Conservation (phyloP, 2,797 vertebrate species). For the Galago senegalensis region DNA sequence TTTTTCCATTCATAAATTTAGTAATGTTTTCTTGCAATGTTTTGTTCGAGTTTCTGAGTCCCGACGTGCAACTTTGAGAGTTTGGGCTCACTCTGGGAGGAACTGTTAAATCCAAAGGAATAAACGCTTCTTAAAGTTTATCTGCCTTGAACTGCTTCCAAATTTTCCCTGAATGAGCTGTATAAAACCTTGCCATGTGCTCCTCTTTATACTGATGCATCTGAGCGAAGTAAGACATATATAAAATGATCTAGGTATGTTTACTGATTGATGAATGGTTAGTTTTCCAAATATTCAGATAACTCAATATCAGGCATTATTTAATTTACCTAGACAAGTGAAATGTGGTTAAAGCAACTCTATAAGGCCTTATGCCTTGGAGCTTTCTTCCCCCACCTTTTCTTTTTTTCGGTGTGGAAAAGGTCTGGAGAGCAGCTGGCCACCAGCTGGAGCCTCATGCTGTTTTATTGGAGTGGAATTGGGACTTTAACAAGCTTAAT, state of each 20-base stretch:
- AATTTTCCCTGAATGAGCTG: conserved; percentile 61
- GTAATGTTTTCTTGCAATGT: neutral
- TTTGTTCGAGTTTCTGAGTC: conserved; percentile 39
- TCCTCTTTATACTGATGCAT: conserved; percentile 41
- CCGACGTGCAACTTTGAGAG: conserved; percentile 46
- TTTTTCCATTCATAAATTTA: conserved; percentile 17
- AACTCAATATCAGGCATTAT: conserved; percentile 56
- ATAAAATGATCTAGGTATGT: conserved; percentile 57
- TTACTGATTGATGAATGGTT: conserved; percentile 48
- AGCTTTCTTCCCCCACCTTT: neutral
- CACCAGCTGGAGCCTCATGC: conserved; percentile 73
- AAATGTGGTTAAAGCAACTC: conserved; percentile 63
- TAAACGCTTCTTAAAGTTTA: conserved; percentile 72
- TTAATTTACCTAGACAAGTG: conserved; percentile 66
- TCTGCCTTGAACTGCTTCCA: conserved; percentile 70
- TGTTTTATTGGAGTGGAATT: conserved; percentile 75
- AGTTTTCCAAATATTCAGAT: conserved; percentile 63
- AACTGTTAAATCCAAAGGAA: conserved; percentile 58
- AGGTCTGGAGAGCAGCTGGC: conserved; percentile 80
- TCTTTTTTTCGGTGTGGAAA: conserved; percentile 27
- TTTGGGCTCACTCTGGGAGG: conserved; percentile 14
- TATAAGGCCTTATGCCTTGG: neutral
- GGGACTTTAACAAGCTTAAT: conserved; percentile 80
- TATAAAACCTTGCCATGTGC: conserved; percentile 72
- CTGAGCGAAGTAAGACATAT: conserved; percentile 17